Conservation (phyloP, 2,113 vertebrate genomes). For the Vireo altiloquus region DNA sequence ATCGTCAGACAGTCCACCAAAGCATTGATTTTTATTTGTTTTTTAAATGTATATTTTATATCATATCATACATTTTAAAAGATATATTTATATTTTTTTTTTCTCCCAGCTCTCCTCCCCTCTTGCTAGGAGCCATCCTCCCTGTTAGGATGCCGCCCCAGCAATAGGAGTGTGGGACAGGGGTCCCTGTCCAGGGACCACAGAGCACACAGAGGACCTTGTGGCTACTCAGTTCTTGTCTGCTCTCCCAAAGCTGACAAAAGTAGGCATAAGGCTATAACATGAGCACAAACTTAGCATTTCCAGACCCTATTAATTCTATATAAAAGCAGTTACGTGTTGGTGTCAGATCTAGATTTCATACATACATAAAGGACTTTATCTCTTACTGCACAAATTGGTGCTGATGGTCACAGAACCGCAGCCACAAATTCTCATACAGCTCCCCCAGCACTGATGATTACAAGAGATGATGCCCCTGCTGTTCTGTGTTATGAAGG, state of each 20-base stretch:
- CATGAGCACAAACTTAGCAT: background rate
- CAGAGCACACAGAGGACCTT: fast-evolving
- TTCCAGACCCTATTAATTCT: background rate
- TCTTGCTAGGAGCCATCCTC: background rate
- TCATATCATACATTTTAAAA: background rate
- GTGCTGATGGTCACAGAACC: fast-evolving
- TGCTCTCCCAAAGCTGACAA: background rate
- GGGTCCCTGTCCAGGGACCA: background rate
- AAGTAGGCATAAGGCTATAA: background rate
- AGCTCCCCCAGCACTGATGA: background rate
- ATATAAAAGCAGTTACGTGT: background rate
- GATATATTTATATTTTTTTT: background rate
- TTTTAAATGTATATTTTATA: background rate
- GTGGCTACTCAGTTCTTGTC: background rate
- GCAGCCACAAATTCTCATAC: background rate
- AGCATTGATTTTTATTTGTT: background rate
- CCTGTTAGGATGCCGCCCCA: background rate
- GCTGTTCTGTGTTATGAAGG: background rate
- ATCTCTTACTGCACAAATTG: background rate
- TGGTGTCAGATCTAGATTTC: background rate
- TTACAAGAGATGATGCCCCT: background rate
- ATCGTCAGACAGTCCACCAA: background rate
- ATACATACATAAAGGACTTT: background rate
- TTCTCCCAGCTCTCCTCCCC: background rate
- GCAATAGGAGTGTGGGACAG: background rate